phyloP scores from a whole-genome alignment of 2,797 vertebrate genomes.

The Margarornis squamiger region DNA sequence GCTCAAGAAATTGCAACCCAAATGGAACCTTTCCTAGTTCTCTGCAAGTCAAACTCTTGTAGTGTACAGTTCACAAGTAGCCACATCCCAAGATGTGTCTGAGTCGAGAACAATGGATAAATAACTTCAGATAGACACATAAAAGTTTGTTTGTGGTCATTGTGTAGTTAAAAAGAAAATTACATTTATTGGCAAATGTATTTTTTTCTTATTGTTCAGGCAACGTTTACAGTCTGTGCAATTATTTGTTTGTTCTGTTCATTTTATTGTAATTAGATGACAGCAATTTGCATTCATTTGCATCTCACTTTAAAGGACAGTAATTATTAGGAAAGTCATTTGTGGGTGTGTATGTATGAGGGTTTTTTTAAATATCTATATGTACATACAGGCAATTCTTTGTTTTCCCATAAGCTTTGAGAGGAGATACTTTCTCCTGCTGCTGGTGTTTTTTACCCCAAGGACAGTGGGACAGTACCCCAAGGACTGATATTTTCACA shows the following conservation, averaged over 20 bases:
- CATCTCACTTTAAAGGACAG: neutral
- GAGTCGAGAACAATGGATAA: neutral
- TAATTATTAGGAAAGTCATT: neutral
- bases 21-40: neutral
- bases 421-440: neutral
- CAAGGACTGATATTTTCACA: neutral
- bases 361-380: neutral
- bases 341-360: neutral
- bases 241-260: neutral
- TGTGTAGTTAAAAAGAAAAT: neutral
- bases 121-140: neutral
- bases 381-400: neutral
- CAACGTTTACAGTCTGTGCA: neutral
- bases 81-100: neutral
- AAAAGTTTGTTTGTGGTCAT: accelerated
- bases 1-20: neutral
- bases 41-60: neutral
- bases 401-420: neutral
- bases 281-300: neutral
- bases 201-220: neutral
- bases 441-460: neutral
- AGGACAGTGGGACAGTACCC: neutral
- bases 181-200: neutral
- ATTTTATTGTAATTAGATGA: neutral
- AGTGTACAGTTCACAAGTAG: neutral